Evolutionary conservation across 2,113 vertebrate genomes (phyloP), one percentile per base, ranked within the genome.

Genomic region (Rhinoderma darwinii): DNA sequence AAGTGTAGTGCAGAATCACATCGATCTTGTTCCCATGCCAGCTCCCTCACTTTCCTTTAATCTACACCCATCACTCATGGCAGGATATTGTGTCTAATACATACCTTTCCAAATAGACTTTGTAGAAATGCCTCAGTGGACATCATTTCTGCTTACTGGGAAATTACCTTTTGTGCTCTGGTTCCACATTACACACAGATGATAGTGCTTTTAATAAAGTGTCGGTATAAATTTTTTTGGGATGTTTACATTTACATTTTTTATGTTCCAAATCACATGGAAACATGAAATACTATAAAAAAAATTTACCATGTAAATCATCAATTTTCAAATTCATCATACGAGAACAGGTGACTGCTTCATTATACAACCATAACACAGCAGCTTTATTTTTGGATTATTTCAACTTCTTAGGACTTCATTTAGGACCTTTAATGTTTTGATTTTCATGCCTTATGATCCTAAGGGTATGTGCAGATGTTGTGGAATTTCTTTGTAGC

Each of bases 61-160:
- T 87, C 78, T 87, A 82, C 85, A 87, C 77, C 85, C 63, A 87
- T 87, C 85, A 87, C 78, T 82, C 85, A 87, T 81, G 78, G 77
- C 85, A 87, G 85, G 85, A 82, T 87, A 87, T 87, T 80, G 85
- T 82, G 66, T 87, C 85, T 87, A 61, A 73, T 87, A 87, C 44
- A 82, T 87, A 81, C 77, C 78, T 81, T 87, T 81, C 50, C 66
- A 87, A 87, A 87, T 87, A 82, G 85, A 87, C 85, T 87, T 86
- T 54, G 41, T 20, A 87, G 77, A 73, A 86, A 81, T 74, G 77
- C 77, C 78, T 87, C 75, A 80, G 35, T 79, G 61, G 76, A 68
- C 76, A 86, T 44, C 75, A 59, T 86, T 86, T 86, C 66, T 73
- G 50, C 47, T 56, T 81, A 87, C 77, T 87, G 35, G 85, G 43